Evolutionary conservation across 2,113 vertebrate species (phyloP).

Genomic region (Bombycilla garrulus): DNA sequence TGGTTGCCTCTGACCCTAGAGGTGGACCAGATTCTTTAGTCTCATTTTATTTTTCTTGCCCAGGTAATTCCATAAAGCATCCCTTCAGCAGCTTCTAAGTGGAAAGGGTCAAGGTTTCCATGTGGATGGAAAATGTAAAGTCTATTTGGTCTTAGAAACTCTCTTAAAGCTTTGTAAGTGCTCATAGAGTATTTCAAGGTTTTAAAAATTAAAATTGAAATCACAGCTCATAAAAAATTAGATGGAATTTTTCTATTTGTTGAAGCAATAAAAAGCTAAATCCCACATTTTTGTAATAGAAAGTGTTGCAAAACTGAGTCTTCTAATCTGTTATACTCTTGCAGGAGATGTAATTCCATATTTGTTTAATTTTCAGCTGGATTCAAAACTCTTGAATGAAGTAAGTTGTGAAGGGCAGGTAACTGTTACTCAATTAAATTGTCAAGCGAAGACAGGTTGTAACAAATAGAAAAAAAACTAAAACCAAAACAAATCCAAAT

Average conservation of each 20-base stretch:
- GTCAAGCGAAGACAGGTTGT: background rate
- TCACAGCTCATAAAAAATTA: background rate
- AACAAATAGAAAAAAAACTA: background rate
- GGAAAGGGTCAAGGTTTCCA: background rate
- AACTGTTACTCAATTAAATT: background rate
- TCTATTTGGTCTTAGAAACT: background rate
- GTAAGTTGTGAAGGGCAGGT: background rate
- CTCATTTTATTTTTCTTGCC: fast-evolving
- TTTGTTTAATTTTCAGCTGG: background rate
- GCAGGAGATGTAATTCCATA: background rate
- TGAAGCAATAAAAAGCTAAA: background rate
- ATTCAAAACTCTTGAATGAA: background rate
- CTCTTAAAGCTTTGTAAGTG: background rate
- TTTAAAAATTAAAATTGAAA: background rate
- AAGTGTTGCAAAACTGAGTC: background rate
- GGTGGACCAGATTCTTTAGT: background rate
- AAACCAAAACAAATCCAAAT: background rate
- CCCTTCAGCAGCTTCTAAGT: background rate
- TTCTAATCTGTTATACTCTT: background rate
- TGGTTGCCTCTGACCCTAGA: background rate
- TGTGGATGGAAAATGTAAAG: background rate
- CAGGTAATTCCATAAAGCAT: background rate
- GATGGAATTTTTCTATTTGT: background rate
- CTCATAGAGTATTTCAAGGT: background rate
- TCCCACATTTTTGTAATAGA: background rate